These are phyloP conservation scores for Euproctis similis DNA, from an alignment of 2,888 invertebrate species.

Conservation along the genomic window DNA sequence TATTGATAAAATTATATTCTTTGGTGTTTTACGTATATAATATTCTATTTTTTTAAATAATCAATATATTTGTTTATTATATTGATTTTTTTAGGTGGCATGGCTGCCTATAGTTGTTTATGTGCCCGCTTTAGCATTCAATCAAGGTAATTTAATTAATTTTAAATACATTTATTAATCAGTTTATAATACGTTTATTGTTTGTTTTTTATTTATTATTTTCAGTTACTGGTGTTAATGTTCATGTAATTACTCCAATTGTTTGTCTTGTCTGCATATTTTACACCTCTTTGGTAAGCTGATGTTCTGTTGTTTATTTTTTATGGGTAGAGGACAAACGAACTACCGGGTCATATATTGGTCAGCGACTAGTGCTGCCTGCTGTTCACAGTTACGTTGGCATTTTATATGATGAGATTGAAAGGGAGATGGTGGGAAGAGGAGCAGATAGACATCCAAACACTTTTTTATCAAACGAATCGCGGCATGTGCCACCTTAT, in stretches of 20 bases:
- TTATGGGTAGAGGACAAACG: background rate
- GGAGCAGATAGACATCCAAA: no score
- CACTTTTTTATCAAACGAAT: no score
- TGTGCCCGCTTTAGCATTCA: slow-evolving; percentile 83
- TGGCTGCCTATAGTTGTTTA: slow-evolving; percentile 85
- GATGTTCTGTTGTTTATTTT: background rate
- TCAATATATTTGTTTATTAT: background rate
- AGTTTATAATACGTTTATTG: no score
- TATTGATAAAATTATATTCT: slow-evolving; percentile 14
- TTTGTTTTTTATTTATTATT: no score
- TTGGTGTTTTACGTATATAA: background rate
- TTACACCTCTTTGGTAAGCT: slow-evolving; percentile 83
- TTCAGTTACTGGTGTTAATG: slow-evolving; percentile 84
- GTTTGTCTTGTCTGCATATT: slow-evolving; percentile 87
- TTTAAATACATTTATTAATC: no score
- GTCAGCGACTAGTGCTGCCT: no score
- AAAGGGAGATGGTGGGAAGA: no score
- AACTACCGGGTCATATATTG: no score
- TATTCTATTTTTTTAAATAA: background rate
- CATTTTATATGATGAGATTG: no score
- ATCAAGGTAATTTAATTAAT: slow-evolving; percentile 75
- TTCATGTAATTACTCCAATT: slow-evolving; percentile 83
- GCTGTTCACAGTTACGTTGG: no score
- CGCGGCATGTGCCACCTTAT: no score
- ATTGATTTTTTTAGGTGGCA: slow-evolving; percentile 60